Conservation (phyloP, 2,113 vertebrate species). For the Pipa parva region DNA sequence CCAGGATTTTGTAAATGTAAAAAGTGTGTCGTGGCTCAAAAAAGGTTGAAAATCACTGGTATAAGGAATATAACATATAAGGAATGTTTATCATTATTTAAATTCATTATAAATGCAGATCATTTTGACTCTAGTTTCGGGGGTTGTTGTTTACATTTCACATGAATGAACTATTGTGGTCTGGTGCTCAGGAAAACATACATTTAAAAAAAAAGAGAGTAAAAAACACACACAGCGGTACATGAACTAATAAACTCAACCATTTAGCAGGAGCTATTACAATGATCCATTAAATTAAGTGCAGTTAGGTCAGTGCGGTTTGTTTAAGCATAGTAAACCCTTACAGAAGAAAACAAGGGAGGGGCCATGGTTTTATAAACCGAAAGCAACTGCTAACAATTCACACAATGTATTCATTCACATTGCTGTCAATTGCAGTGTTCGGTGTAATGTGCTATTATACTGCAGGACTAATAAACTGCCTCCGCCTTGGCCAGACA, state of each 20-base stretch:
- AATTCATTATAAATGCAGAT: slow-evolving; percentile 4
- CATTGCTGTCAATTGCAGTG: slow-evolving; percentile 22
- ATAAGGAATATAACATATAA: not conserved
- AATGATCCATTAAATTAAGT: slow-evolving; percentile 43
- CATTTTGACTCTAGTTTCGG: not conserved
- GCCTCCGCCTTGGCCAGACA: slow-evolving; percentile 33
- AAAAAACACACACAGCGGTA: slow-evolving; percentile 17
- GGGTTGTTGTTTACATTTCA: slow-evolving; percentile 14
- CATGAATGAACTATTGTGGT: slow-evolving; percentile 32
- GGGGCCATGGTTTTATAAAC: slow-evolving; percentile 30
- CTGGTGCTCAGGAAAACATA: slow-evolving; percentile 17
- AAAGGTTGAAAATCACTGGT: too few relatives aligned
- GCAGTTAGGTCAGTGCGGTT: slow-evolving; percentile 24
- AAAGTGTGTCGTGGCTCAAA: too few relatives aligned
- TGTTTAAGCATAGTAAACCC: slow-evolving; percentile 41
- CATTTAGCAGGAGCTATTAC: slow-evolving; percentile 32
- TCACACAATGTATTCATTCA: slow-evolving; percentile 39
- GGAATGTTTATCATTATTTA: not conserved
- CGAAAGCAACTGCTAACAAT: slow-evolving; percentile 39
- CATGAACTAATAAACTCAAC: slow-evolving; percentile 28
- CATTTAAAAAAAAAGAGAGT: slow-evolving; percentile 16
- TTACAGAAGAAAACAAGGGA: slow-evolving; percentile 37
- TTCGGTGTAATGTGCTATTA: slow-evolving; percentile 36
- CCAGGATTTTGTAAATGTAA: too few relatives aligned
- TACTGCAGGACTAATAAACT: slow-evolving; percentile 39